phyloP scores from a whole-genome alignment of 2,888 invertebrate species.

The Nezara viridula region DNA sequence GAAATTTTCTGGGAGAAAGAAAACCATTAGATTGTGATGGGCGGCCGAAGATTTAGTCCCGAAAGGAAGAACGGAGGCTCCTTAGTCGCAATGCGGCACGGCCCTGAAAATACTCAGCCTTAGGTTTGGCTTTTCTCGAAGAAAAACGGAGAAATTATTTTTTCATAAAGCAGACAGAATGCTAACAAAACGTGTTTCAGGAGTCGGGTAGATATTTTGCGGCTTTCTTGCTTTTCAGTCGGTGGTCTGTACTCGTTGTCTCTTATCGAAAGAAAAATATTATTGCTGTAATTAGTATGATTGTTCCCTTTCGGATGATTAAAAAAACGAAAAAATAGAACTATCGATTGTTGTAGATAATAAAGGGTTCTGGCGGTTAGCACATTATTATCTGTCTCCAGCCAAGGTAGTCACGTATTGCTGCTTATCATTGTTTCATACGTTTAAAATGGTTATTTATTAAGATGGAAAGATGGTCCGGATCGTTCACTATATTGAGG shows the following conservation, averaged over 20 bases:
- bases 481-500: too few relatives aligned
- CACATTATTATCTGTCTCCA: too few relatives aligned
- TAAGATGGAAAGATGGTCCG: too few relatives aligned
- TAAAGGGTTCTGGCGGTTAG: too few relatives aligned
- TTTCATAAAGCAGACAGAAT: background rate
- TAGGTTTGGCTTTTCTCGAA: background rate
- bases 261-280: background rate
- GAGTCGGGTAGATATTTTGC: background rate
- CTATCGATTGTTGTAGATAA: too few relatives aligned
- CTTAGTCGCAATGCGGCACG: conserved; percentile 16
- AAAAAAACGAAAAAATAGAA: background rate
- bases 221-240: background rate
- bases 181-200: background rate
- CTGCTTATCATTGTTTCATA: too few relatives aligned
- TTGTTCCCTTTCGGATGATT: background rate
- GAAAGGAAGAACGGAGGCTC: background rate
- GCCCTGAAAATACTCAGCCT: background rate
- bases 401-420: too few relatives aligned
- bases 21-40: background rate
- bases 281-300: background rate
- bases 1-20: background rate
- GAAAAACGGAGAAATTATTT: background rate
- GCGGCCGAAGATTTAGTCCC: background rate
- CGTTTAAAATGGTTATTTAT: too few relatives aligned
- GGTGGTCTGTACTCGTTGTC: background rate